Percentiles rank a stretch among this genome's conserved stretches.
phyloP scores from a whole-genome alignment of 1,140 invertebrate genomes.

The Galendromus occidentalis region DNA sequence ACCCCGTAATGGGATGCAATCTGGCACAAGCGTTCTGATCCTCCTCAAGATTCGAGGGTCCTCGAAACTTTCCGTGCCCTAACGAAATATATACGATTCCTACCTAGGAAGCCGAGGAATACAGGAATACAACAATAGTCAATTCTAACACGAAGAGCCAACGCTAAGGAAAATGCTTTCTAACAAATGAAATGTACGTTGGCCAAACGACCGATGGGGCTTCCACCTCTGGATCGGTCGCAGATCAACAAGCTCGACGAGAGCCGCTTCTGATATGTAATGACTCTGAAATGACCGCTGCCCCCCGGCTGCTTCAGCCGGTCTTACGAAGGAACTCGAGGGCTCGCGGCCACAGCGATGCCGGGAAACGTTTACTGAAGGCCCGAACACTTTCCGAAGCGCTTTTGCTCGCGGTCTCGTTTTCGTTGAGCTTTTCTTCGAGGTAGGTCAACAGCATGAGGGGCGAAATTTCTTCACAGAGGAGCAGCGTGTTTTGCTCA shows the following conservation, averaged over 20 bases:
- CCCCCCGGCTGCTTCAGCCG: not conserved
- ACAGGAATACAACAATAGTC: too few relatives aligned
- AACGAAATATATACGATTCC: too few relatives aligned
- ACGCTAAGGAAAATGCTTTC: not conserved
- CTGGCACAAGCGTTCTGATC: too few relatives aligned
- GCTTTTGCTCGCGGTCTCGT: not conserved
- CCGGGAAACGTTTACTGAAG: not conserved
- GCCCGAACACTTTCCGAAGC: not conserved
- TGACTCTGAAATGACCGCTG: too few relatives aligned
- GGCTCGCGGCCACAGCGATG: not conserved
- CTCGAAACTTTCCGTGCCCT: too few relatives aligned
- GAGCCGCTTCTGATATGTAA: not conserved
- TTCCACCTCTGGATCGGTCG: not conserved
- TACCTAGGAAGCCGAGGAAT: too few relatives aligned
- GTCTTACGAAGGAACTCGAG: conserved; percentile 5
- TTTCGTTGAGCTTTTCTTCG: conserved; percentile 16
- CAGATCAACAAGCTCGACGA: not conserved
- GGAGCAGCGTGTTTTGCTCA: conserved; percentile 41
- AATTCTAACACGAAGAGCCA: too few relatives aligned
- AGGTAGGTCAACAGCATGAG: conserved; percentile 33
- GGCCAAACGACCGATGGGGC: not conserved
- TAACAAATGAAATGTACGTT: not conserved
- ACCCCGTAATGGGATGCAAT: too few relatives aligned
- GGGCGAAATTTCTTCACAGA: conserved; percentile 59
- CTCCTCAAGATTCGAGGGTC: too few relatives aligned